Base-by-base conservation (phyloP, 2,888 invertebrate genomes). In the Tenthredo notha region DNA sequence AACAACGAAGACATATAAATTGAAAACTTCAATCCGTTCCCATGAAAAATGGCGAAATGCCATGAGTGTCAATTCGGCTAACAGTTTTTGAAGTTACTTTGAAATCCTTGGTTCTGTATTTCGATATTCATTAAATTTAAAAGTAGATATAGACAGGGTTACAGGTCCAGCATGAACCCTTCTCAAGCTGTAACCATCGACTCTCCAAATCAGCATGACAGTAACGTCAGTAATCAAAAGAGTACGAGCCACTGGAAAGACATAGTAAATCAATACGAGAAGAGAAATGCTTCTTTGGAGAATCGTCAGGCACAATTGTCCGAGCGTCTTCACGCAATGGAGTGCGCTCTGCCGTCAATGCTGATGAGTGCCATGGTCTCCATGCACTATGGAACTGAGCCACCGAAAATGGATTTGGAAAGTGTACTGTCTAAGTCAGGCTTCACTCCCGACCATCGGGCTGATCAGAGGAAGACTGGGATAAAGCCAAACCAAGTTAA, bases 201-300 rank as follows among this genome's bases (percentile, higher is more conserved):
- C 15, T 4, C 54, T 21, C 7, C 54, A 2, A 43, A 74, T 74
- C 18, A 10, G 10, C 9, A 50, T 2, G 7, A 7, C 58, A 5
- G 10, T 10, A 37, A 61, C 37, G 18, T n/a, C 40, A 15, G 37
- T 37, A 65, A 80, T 61, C 33, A 25, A 40, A 80, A 61, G 29
- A 40, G 40, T 65, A 25, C 37, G 5, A 78, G 33, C 47, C 33
- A 84, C 12, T 84, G 84, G 84, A 50, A 33, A 47, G 67, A 78
- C 47, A 78, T 77, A 15, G 61, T 84, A 7, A 78, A 21, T 61
- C 61, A 25, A 25, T 84, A 75, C 40, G 67, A 77, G 37, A 80
- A 65, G 12, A 80, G 78, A 47, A 84, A 84, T 15, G 84, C 78
- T 15, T 78, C 78, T 15, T 54, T 84, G 25, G 77, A 84, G 58